Base-by-base conservation (phyloP, 1,140 invertebrate species). In the Microplitis mediator region DNA sequence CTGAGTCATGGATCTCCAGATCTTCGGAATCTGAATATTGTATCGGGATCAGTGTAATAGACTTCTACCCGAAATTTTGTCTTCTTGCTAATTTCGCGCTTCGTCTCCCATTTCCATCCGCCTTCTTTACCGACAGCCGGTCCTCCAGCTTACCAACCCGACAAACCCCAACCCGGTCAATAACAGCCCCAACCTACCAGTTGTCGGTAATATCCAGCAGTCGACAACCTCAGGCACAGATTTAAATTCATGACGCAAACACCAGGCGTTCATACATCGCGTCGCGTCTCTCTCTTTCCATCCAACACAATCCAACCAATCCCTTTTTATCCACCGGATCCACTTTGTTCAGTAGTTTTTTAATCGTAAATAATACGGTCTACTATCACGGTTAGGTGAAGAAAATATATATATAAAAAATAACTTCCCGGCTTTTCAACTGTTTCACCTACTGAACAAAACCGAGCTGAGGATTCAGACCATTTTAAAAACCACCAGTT, bases 301-400 rank as follows among this genome's bases (percentile, higher is more conserved):
- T 35, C 62, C 50, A 16, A 23, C 23, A 23, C 16, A 63, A 45
- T 58, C 45, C 70, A 39, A 58, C 63, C 34, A 63, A 45, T 58
- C 45, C 70, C 16, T 66, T 52, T 66, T 72, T 72, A 72, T 72
- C 70, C 54, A 72, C 70, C 51, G 70, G 64, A 72, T 72, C 63
- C 39, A 45, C 39, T 45, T 45, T 56, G 52, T 52, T 23, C 34
- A 8, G 64, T 50, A 60, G 63, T 66, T 72, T 67, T 65, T 67
- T 67, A 54, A 52, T 72, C 63, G 70, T 72, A 72, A 72, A 72
- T 72, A 72, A 62, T 66, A 36, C 51, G 51, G 70, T 72, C 62
- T 23, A 56, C 63, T 45, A 45, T 6, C 39, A 45, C 39, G 39
- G 39, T 45, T 45, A 45, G 39, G 39, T 45, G 39, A 45, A 45